These are phyloP conservation scores for Aldrovandia affinis DNA, from an alignment of 2,797 vertebrate species.

Conservation along the genomic window DNA sequence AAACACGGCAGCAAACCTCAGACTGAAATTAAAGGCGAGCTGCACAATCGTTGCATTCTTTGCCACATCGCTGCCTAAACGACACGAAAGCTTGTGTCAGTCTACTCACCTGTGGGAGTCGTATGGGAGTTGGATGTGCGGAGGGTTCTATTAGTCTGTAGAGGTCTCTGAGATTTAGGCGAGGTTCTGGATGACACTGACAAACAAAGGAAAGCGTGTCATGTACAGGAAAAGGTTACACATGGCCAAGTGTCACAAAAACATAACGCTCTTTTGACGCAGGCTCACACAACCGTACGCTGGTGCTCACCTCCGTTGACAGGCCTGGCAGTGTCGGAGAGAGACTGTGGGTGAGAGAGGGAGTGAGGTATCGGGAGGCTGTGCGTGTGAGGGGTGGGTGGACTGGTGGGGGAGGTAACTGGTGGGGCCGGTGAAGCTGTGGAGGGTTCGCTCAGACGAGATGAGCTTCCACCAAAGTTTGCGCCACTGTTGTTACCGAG, in stretches of 20 bases:
- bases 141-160: constrained; percentile 72
- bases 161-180: constrained; percentile 79
- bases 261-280: background rate
- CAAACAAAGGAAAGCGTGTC: background rate
- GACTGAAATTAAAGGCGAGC: background rate
- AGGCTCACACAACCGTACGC: background rate
- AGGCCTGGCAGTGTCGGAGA: constrained; percentile 52
- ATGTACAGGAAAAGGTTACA: background rate
- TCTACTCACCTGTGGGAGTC: constrained; percentile 54
- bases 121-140: constrained; percentile 66
- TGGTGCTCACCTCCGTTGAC: constrained; percentile 65
- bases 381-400: constrained; percentile 43
- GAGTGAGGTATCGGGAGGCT: constrained; percentile 56
- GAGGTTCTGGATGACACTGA: constrained; percentile 81
- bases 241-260: background rate
- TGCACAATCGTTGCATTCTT: background rate
- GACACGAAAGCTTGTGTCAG: background rate
- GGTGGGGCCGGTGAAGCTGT: constrained; percentile 35
- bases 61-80: background rate
- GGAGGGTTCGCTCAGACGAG: constrained; percentile 47
- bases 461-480: background rate
- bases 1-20: background rate
- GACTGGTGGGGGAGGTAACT: constrained; percentile 40
- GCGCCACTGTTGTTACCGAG: background rate
- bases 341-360: constrained; percentile 62